Base-by-base conservation (phyloP, 2,888 invertebrate species). In the Anorthoa munda region DNA sequence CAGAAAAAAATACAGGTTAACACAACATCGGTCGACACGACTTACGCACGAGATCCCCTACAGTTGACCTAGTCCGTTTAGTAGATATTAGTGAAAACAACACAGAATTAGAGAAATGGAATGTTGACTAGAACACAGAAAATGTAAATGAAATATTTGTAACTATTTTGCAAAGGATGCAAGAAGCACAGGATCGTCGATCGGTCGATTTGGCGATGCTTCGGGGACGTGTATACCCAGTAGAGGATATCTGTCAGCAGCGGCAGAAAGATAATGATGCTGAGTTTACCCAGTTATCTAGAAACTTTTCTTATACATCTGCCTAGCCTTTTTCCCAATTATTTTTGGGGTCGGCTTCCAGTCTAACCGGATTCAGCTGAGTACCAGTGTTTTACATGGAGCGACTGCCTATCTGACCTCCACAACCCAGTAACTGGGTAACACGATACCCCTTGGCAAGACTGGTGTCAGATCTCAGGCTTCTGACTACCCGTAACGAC, bases 1-100 rank as follows among this genome's bases (percentile, higher is more conserved):
- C 66, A 48, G 17, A 39, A 66, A 55, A 55, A 68, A 78, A 60
- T 9, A 17, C 21, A 53, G 66, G 56, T 65, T 53, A n/a, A 7
- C 13, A 17, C 5, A 39, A 39, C 46, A 53, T 48, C 9, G 18
- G 23, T 60, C 23, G 31, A 23, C 18, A 51, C 39, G 21, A 23
- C 31, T 21, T 78, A 72, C 61, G 53, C 53, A 68, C 31, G 60
- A 53, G 31, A 65, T 72, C 51, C 48, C 67, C 67, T 72, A 59
- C 65, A 72, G 65, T 58, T 26, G 61, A 77, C 46, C 82, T 60
- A 67, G 39, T 53, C 4, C 1, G 21, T 48, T 71, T 61, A 53
- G 17, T 26, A 31, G 31, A 7, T 31, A 31, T 65, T 45, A n/a
- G 48, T 66, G 18, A 58, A 53, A 60, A 53, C 18, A 5, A 64